Evolutionary conservation across 23 tunicate species (phyloP).

Genomic region (Ascidia mentula): DNA sequence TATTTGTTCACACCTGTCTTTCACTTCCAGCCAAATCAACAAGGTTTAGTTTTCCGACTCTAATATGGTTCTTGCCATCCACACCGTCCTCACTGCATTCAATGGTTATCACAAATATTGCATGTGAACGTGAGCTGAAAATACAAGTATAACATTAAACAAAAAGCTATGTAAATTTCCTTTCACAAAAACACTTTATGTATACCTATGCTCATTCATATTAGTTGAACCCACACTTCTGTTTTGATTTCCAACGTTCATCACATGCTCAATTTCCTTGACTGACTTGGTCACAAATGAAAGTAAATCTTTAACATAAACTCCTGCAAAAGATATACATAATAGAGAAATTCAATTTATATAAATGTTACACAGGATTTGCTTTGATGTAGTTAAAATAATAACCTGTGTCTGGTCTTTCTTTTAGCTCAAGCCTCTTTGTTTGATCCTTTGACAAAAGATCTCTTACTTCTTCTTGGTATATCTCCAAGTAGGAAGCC

Average conservation of each 20-base stretch:
- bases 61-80: slow-evolving; percentile 94
- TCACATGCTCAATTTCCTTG: slow-evolving; percentile 97
- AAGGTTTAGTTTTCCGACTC: slow-evolving; percentile 90
- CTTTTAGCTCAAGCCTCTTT: slow-evolving; percentile 80
- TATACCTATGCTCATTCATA: slow-evolving; percentile 97
- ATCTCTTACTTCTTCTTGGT: slow-evolving; percentile 94
- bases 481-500: slow-evolving; percentile 93
- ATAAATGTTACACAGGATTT: neutral
- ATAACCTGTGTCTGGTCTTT: slow-evolving; percentile 94
- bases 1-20: slow-evolving; percentile 61
- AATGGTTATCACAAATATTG: slow-evolving; percentile 88
- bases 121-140: slow-evolving; percentile 90
- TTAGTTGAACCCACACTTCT: slow-evolving; percentile 96
- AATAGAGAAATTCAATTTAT: neutral
- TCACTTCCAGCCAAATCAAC: slow-evolving; percentile 98
- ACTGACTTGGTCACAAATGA: slow-evolving; percentile 95
- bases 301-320: slow-evolving; percentile 87
- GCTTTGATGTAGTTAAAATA: neutral
- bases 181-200: too few species aligned
- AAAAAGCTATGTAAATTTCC: neutral
- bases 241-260: slow-evolving; percentile 98
- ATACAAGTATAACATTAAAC: neutral
- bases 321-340: slow-evolving; percentile 50
- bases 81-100: slow-evolving; percentile 93
- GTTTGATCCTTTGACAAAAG: slow-evolving; percentile 90